Evolutionary conservation across 2,113 vertebrate genomes (phyloP).

Genomic region (Scalopus aquaticus): DNA sequence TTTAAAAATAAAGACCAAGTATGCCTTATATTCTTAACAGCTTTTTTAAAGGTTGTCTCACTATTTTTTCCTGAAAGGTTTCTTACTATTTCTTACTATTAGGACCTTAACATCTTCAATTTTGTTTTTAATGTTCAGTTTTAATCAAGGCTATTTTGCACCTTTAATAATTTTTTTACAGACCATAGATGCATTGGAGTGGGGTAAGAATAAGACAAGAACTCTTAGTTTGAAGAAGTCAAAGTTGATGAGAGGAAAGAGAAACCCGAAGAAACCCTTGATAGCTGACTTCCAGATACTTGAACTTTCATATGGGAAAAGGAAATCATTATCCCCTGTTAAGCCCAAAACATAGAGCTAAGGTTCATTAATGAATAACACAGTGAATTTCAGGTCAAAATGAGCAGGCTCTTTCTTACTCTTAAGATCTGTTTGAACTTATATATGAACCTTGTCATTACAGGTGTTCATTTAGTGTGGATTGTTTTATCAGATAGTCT

Average conservation of each 20-base stretch:
- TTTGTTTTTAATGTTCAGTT: neutral
- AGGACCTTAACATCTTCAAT: neutral
- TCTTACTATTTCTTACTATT: neutral
- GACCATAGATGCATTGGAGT: neutral
- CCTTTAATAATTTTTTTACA: neutral
- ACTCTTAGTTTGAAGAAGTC: neutral
- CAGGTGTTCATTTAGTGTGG: neutral
- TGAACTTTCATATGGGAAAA: neutral
- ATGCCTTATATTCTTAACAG: neutral
- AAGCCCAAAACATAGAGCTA: neutral
- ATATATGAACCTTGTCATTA: neutral
- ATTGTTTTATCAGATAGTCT: neutral
- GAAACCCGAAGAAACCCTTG: neutral
- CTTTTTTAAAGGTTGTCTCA: neutral
- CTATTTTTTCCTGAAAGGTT: neutral
- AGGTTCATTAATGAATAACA: neutral
- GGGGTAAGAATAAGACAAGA: neutral
- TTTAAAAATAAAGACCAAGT: constrained; percentile 4
- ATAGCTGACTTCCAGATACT: neutral
- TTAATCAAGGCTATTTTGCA: neutral
- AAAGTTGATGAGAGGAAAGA: neutral
- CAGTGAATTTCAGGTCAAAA: neutral
- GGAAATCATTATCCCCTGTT: neutral
- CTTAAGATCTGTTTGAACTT: neutral
- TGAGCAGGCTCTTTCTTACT: neutral